Base-by-base conservation (phyloP, 2,113 vertebrate genomes). In the Recurvirostra avosetta region DNA sequence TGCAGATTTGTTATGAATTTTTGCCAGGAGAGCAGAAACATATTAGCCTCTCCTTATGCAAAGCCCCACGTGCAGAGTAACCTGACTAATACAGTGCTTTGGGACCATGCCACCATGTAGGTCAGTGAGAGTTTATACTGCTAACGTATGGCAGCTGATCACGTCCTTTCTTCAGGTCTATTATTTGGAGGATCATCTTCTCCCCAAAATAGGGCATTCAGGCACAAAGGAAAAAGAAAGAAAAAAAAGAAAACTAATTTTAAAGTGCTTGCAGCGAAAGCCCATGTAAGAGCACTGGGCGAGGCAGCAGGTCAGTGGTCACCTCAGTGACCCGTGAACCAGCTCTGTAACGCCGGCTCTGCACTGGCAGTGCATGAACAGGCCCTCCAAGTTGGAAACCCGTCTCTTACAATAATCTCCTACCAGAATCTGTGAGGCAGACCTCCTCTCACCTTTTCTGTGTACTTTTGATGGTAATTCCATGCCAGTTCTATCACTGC, bases 1-100 rank as follows among this genome's bases (percentile, higher is more conserved):
- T 91, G 94, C 66, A 96, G 91, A 91, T 94, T 94, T 95, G 87
- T 94, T 71, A 90, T 9, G 71, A 93, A 12, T 91, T 95, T 95
- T 93, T 93, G 87, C 87, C 93, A 77, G 89, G 63, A 85, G 78
- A 92, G 89, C 67, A 96, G 96, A 95, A 96, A 80, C 29, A 20
- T 43, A 75, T 79, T 82, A 61, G 80, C 53, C 73, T 96, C 38
- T 94, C 90, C 85, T 83, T 79, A 83, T 82, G 92, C 81, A 76
- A 90, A 94, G 53, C 58, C 62, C 49, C 74, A 79, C 6, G 20
- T 76, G 90, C 74, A 88, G 58, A 82, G 58, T 15, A 90, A 73
- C 70, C 50, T 85, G 78, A 21, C 74, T 86, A 70, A 82, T 53
- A 66, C 87, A 79, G 49, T 29, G 40, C 53, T 90, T 70, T 53